Evolutionary conservation across 2,113 vertebrate species (phyloP).

Genomic region (Labrus mixtus): DNA sequence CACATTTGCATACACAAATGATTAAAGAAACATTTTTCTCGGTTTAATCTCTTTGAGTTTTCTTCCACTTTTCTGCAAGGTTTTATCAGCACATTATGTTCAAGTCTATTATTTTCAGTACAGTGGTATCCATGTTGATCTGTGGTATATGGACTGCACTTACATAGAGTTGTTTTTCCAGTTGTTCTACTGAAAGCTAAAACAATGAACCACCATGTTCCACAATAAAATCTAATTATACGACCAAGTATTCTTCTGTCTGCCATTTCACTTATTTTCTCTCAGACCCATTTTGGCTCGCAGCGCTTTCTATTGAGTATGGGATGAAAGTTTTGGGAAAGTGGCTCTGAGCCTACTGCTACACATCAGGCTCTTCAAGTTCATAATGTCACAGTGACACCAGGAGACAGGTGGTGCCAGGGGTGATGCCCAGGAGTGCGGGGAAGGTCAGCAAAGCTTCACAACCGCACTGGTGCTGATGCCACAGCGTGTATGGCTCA

Average conservation of each 20-base stretch:
- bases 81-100: neutral
- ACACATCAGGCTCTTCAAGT: conserved; percentile 75
- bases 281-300: conserved; percentile 3
- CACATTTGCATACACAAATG: no score
- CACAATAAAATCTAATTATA: neutral
- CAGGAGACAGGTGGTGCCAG: conserved; percentile 77
- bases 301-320: conserved; percentile 25
- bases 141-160: no score
- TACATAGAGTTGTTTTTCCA: no score
- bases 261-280: conserved; percentile 8
- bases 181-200: neutral
- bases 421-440: conserved; percentile 78
- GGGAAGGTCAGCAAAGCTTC: conserved; percentile 77
- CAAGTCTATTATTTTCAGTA: neutral
- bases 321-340: conserved; percentile 49
- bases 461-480: conserved; percentile 71
- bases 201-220: neutral
- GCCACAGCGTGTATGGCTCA: conserved; percentile 75
- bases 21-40: neutral
- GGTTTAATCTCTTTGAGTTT: neutral
- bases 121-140: neutral
- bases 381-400: conserved; percentile 79
- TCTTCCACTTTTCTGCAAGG: neutral
- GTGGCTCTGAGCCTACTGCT: conserved; percentile 70
- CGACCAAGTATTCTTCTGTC: neutral